These are phyloP conservation scores for Lordiphosa mommai DNA, from an alignment of 1,140 invertebrate species.

Conservation along the genomic window DNA sequence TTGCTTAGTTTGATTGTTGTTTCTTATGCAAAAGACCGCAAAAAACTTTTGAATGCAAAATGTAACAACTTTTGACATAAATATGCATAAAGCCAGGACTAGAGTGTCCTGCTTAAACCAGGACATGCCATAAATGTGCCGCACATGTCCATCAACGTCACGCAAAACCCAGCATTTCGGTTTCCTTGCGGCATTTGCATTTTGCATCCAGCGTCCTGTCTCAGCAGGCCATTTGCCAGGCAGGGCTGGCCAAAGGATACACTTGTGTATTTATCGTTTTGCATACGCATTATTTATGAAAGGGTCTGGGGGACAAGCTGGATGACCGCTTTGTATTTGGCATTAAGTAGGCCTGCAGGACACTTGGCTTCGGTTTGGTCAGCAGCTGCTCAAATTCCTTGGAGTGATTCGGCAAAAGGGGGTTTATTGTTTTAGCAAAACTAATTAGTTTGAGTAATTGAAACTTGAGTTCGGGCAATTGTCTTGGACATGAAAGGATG, in stretches of 20 bases:
- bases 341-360: constrained; percentile 48
- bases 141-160: constrained; percentile 60
- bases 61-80: constrained; percentile 59
- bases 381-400: constrained; percentile 54
- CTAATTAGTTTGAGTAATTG: constrained; percentile 75
- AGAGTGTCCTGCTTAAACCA: constrained; percentile 40
- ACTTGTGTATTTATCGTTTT: constrained; percentile 66
- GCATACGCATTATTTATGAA: constrained; percentile 72
- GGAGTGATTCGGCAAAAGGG: constrained; percentile 37
- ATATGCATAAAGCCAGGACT: constrained; percentile 59
- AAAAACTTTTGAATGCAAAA: constrained; percentile 40
- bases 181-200: constrained; percentile 45
- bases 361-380: background rate
- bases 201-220: constrained; percentile 26
- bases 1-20: constrained; percentile 35
- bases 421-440: constrained; percentile 68
- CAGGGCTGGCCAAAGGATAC: constrained; percentile 14
- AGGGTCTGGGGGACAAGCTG: constrained; percentile 10
- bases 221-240: constrained; percentile 39
- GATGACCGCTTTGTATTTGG: constrained; percentile 33
- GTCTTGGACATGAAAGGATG: too few relatives aligned
- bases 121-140: constrained; percentile 50
- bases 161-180: constrained; percentile 1
- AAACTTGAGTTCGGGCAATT: constrained; percentile 34
- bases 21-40: constrained; percentile 40